Base-by-base conservation (phyloP, 2,888 invertebrate species). In the Pegoplata infirma region DNA sequence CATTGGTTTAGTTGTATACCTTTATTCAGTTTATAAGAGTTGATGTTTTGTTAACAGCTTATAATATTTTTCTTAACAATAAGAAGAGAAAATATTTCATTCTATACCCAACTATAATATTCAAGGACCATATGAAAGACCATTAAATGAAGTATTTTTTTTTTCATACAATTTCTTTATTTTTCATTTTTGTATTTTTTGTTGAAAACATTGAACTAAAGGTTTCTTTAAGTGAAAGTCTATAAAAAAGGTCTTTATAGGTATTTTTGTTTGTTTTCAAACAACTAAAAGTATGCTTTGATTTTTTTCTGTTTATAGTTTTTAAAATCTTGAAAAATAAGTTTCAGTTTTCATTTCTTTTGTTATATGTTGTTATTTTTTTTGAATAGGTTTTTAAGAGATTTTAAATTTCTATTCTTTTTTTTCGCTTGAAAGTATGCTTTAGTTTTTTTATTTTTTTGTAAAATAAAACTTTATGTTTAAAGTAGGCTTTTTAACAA, bases 11-110 rank as follows among this genome's bases (percentile, higher is more conserved):
- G 7, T 17, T 8, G 10, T 23, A 23, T 40, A 23, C 51, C n/a
- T n/a, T n/a, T 23, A 25, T n/a, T 76, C 63, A 63, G 63, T 76
- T 63, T 55, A 61, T 25, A 61, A 47, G 16, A 23, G 40, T 25
- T 71, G 59, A 59, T 61, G 36, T 69, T 76, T 71, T 71, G 58
- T 71, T 58, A 49, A 66, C 66, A 75, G 74, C 79, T 75, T 75
- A 75, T 64, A 66, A n/a, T 44, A n/a, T n/a, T n/a, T n/a, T 36
- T 44, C 46, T 55, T 44, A 51, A 46, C 28, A 46, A 14, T 47
- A 51, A 21, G n/a, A 51, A 6, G 6, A 47, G 10, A 17, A 51
- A 68, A 49, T 14, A 36, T 3, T 5, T 40, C 12, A 40, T 12
- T 12, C 36, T n/a, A n/a, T 40, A n/a, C n/a, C 25, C 51, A 67